Base-by-base conservation (phyloP, 2,888 invertebrate species). In the Oscheius sp. region DNA sequence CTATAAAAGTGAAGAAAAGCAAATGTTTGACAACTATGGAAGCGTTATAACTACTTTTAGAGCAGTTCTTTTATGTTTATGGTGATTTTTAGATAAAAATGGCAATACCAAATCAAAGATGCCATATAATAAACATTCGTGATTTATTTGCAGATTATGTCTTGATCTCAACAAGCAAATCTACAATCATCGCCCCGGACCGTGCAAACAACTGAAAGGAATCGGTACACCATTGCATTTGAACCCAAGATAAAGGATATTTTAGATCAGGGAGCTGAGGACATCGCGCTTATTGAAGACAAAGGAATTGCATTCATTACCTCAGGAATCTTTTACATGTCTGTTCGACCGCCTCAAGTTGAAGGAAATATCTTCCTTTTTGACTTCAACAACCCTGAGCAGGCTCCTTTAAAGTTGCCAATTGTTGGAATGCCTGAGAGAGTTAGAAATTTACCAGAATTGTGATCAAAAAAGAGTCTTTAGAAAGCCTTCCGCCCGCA, bases 201-300 rank as follows among this genome's bases (percentile, higher is more conserved):
- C 63, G 25, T 78, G 78, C 42, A 61, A 66, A 34, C 61, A 70
- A 37, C 64, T 77, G 4, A 65, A 75, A 42, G 77, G 77, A 55
- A 73, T 72, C 3, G 63, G 73, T 73, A 15, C 37, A 50, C 20
- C 17, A 39, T 52, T 8, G 17, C 20, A 29, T 20, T 53, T 10
- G 12, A 27, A 46, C 20, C 12, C 17, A 25, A 12, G 48, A 12
- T 15, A 17, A 33, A 39, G 17, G 17, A 2, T 29, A 67, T 58
- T 74, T 45, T 67, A 79, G 74, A 58, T n/a, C 52, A 77, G n/a
- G 80, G 80, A 37, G 72, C 77, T 0, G 80, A 80, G 65, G 80
- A 80, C 39, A 69, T 80, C 27, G 77, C 63, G 20, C 25, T 78
- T 3, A 57, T 80, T n/a, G 73, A 72, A n/a, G 33, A 52, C 1